phyloP scores from a whole-genome alignment of 2,888 invertebrate genomes.

The Thysanoteuthis rhombus region DNA sequence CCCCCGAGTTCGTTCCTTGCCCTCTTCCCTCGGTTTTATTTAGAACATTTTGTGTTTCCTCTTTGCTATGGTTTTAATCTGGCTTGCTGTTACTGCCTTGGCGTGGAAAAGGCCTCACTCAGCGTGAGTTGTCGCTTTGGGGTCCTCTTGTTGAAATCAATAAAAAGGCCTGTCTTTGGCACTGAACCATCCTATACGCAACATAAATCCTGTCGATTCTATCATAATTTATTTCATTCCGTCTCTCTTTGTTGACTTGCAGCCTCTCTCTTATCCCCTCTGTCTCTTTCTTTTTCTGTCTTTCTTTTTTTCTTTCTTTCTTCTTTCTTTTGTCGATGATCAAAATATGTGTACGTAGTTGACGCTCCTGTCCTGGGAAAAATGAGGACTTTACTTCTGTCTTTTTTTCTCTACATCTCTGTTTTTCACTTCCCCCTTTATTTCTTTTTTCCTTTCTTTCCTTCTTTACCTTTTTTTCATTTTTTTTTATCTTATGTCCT shows the following conservation, averaged over 20 bases:
- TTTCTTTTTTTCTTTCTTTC: too few species aligned
- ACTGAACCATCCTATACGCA: background rate
- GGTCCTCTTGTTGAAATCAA: background rate
- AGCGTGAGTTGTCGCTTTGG: background rate
- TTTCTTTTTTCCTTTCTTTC: background rate
- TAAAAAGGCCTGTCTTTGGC: background rate
- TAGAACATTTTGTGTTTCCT: slow-evolving; percentile 12
- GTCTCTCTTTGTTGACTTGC: background rate
- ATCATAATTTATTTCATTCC: background rate
- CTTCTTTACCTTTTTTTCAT: too few species aligned
- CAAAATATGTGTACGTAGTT: too few species aligned
- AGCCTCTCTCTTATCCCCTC: background rate
- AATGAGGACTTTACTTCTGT: too few species aligned
- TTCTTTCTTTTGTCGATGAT: too few species aligned
- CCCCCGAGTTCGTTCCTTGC: background rate
- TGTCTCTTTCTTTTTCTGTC: background rate
- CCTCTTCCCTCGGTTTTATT: background rate
- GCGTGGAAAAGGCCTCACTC: background rate
- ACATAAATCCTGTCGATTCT: background rate
- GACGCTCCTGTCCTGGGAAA: too few species aligned
- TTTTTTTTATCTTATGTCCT: too few species aligned
- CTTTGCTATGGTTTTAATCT: background rate
- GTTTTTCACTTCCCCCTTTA: background rate
- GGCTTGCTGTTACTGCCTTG: background rate
- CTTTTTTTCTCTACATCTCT: too few species aligned